Evolutionary conservation across 2,797 vertebrate genomes (phyloP), one percentile per base, ranked within the genome.

Genomic region (Amblyopsis hoosieri): DNA sequence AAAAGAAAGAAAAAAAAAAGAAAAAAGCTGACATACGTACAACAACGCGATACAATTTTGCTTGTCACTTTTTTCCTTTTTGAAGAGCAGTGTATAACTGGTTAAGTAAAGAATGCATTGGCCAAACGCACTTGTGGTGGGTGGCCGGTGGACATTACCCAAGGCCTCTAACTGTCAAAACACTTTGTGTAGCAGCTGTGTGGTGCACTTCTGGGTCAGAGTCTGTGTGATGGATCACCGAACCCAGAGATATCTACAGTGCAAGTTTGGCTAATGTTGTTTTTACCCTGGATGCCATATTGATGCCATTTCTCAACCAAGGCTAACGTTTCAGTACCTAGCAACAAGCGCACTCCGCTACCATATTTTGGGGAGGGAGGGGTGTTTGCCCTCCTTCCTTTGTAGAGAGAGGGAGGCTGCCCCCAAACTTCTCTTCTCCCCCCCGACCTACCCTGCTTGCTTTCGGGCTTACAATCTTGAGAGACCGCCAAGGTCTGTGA

Each of bases 251-350:
- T 80, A 73, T 87, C 54, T 62, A 87, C 90, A 91, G 90, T 90
- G 90, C 90, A 93, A 92, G 92, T 92, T 90, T 90, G 89, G 88
- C 85, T 89, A 85, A 91, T 85, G 84, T 73, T 85, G 80, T 76
- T 79, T 66, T 60, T 64, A 87, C 82, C 86, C 84, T 84, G 85
- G 88, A 78, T 84, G 81, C 82, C 19, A 19, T 19, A 19, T 2
- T 74, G 78, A 88, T 81, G 86, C 79, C 78, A 67, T 66, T 62
- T 74, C 78, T 75, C 82, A 82, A 80, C 77, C 76, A 82, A 82
- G 78, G 74, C 71, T 79, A 82, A 81, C 67, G 64, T 64, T 79
- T 83, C 60, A 8, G 88, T 88, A 87, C 86, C 87, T 57, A 81
- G 77, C 72, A 65, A 66, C 81, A 82, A 60, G 65, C 14, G 1